A percentile compares a stretch with the other conserved stretches of the same genome.
Conservation (phyloP, 2,797 vertebrate genomes). For the Neosilurus hyrtlii region DNA sequence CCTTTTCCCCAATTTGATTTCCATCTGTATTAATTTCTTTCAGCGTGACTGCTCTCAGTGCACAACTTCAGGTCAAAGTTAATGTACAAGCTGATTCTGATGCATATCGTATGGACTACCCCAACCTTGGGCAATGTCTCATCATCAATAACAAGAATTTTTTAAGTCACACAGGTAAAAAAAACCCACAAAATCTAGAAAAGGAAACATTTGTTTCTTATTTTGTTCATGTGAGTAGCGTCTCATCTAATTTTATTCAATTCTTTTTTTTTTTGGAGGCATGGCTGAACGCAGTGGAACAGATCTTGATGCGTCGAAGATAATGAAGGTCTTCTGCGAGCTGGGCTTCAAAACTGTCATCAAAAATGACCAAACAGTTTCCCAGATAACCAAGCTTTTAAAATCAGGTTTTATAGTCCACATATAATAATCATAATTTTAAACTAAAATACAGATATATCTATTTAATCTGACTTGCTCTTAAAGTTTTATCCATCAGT, state of each 20-base stretch:
- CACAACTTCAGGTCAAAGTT: conserved; percentile 9
- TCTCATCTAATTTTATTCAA: not conserved
- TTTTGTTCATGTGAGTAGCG: not conserved
- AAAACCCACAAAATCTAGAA: conserved; percentile 11
- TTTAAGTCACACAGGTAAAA: conserved; percentile 68
- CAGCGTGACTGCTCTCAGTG: not conserved
- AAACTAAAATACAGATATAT: not conserved
- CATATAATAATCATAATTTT: not conserved
- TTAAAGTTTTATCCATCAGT: no score
- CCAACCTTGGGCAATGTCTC: conserved; percentile 77
- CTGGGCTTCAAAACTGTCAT: conserved; percentile 63
- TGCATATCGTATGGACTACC: conserved; percentile 75
- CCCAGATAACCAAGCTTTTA: conserved; percentile 58
- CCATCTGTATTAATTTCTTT: not conserved
- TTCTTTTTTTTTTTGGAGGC: conserved; percentile 53
- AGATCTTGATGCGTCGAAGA: conserved; percentile 63
- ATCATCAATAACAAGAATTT: conserved; percentile 89
- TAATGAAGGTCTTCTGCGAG: conserved; percentile 48
- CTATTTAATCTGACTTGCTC: not conserved
- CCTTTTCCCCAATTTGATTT: not conserved
- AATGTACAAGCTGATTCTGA: conserved; percentile 1
- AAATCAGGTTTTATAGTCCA: conserved; percentile 40
- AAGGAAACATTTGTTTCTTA: not conserved
- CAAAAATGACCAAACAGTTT: conserved; percentile 60
- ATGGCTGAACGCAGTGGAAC: conserved; percentile 66